phyloP scores from a whole-genome alignment of 2,888 invertebrate species.

The Lasioglossum calceatum region DNA sequence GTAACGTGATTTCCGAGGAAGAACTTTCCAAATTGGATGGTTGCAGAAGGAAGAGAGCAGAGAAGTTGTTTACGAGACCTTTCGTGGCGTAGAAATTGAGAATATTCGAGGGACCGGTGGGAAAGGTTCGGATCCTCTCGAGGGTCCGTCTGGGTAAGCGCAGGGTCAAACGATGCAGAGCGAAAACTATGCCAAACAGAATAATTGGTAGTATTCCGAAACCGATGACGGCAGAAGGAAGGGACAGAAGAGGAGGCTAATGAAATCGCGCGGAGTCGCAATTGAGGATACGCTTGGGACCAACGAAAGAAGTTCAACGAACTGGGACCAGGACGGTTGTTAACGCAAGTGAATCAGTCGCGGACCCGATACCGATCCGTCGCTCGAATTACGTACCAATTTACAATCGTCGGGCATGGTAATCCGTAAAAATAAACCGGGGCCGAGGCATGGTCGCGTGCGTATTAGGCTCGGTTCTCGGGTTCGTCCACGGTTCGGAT shows the following conservation, averaged over 20 bases:
- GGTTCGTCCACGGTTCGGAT: conserved; percentile 51
- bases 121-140: neutral
- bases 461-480: conserved; percentile 23
- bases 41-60: neutral
- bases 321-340: conserved; percentile 44
- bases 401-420: conserved; percentile 76
- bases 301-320: conserved; percentile 51
- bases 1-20: neutral
- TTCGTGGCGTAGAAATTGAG: neutral
- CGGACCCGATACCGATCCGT: conserved; percentile 47
- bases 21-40: neutral
- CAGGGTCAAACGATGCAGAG: neutral
- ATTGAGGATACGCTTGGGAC: conserved; percentile 48
- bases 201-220: conserved; percentile 22
- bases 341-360: conserved; percentile 50
- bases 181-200: neutral
- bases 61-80: neutral
- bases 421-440: conserved; percentile 73
- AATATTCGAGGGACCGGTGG: neutral
- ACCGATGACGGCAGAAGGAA: conserved; percentile 37
- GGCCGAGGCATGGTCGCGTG: conserved; percentile 47
- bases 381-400: conserved; percentile 77
- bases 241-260: conserved; percentile 16
- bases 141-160: neutral
- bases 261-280: conserved; percentile 26